Evolutionary conservation across 2,113 vertebrate species (phyloP).

Genomic region (Heterocephalus glaber): DNA sequence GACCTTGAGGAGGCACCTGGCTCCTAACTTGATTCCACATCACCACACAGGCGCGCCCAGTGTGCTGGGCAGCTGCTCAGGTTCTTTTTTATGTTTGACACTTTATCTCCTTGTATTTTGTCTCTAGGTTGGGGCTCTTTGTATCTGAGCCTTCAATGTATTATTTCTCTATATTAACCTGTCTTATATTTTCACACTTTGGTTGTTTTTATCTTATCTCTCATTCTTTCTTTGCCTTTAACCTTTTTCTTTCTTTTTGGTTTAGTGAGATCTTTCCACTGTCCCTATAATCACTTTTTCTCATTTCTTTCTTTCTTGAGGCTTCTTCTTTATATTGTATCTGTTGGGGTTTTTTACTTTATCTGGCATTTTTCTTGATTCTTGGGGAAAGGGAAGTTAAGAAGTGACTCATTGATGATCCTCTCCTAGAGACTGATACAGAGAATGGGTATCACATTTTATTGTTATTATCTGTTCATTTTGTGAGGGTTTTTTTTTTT

Average conservation of each 20-base stretch:
- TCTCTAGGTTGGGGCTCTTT: not conserved
- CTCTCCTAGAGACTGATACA: not conserved
- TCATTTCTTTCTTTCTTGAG: not conserved
- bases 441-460: not conserved
- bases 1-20: not conserved
- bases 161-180: not conserved
- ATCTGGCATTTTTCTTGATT: not conserved
- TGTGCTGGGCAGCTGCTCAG: not conserved
- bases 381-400: not conserved
- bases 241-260: not conserved
- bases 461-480: not conserved
- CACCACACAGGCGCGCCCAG: too few relatives aligned
- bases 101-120: not conserved
- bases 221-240: not conserved
- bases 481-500: not conserved
- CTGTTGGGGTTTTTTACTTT: not conserved
- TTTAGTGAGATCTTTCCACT: not conserved
- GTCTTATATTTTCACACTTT: not conserved
- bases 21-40: not conserved
- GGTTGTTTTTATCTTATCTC: not conserved
- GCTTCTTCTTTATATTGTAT: not conserved
- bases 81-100: not conserved
- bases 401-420: not conserved
- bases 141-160: not conserved
- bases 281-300: not conserved